Percentiles rank a stretch among this genome's conserved stretches.
Evolutionary conservation across 2,797 vertebrate genomes (phyloP).

Genomic region (Liasis olivaceus): DNA sequence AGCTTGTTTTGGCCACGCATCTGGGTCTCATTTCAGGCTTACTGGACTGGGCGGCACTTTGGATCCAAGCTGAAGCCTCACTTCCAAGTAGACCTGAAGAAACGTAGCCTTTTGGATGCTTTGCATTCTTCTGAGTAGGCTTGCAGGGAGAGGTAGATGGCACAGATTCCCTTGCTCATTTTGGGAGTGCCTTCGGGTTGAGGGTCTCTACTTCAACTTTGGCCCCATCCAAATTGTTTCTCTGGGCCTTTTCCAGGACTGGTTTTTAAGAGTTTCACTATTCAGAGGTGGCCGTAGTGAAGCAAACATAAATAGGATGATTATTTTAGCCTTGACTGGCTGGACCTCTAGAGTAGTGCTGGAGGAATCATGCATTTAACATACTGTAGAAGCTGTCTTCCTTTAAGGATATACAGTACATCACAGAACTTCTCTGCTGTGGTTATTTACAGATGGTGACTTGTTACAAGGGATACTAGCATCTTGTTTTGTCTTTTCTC

Average conservation of each 20-base stretch:
- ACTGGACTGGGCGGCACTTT: not conserved
- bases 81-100: not conserved
- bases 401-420: not conserved
- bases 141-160: not conserved
- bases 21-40: not conserved
- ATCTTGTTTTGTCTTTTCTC: not conserved
- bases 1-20: not conserved
- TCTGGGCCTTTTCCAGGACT: not conserved
- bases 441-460: not conserved
- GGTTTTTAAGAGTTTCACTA: not conserved
- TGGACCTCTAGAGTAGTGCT: not conserved
- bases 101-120: not conserved
- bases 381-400: not conserved
- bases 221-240: not conserved
- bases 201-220: not conserved
- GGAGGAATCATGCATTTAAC: not conserved
- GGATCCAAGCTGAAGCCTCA: not conserved
- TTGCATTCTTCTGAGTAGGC: not conserved
- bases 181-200: not conserved
- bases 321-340: not conserved
- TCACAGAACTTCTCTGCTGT: not conserved
- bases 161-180: not conserved
- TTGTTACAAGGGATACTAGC: not conserved
- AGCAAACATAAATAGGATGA: not conserved
- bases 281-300: not conserved